Percentiles rank a stretch among this genome's conserved stretches.
Evolutionary conservation across 2,888 invertebrate genomes (phyloP).

Genomic region (Trichacis sp.): DNA sequence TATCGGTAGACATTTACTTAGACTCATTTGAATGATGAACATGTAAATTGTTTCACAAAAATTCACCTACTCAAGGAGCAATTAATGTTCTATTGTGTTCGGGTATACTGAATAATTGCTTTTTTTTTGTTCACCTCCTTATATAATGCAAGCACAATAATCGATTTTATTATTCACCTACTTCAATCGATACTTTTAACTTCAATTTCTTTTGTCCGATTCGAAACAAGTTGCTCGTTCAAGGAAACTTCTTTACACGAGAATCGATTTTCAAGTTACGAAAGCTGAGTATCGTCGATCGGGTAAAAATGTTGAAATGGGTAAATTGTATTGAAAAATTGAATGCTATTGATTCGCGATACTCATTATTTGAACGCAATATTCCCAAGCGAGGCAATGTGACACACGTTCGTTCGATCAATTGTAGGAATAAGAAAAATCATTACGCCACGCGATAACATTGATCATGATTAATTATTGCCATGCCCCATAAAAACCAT

Average conservation of each 20-base stretch:
- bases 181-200: slow-evolving; percentile 1
- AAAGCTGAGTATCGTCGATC: too few relatives aligned
- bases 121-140: too few relatives aligned
- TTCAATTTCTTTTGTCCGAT: neutral
- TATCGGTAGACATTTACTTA: neutral
- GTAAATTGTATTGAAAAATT: too few relatives aligned
- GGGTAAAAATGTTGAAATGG: too few relatives aligned
- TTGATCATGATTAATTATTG: slow-evolving; percentile 21
- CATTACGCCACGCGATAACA: slow-evolving; percentile 9
- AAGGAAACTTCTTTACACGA: too few relatives aligned
- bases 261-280: too few relatives aligned
- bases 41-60: neutral
- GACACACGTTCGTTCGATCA: neutral
- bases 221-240: too few relatives aligned
- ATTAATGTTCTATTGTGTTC: too few relatives aligned
- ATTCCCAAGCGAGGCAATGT: neutral
- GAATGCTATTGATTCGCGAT: too few relatives aligned
- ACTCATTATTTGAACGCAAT: neutral
- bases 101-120: too few relatives aligned
- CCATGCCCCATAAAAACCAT: slow-evolving; percentile 10
- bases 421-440: slow-evolving; percentile 3
- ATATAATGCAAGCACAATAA: too few relatives aligned
- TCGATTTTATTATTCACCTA: neutral
- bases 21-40: neutral
- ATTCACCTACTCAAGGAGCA: neutral